Conservation (phyloP, 2,888 invertebrate species). For the Rosalia funebris region DNA sequence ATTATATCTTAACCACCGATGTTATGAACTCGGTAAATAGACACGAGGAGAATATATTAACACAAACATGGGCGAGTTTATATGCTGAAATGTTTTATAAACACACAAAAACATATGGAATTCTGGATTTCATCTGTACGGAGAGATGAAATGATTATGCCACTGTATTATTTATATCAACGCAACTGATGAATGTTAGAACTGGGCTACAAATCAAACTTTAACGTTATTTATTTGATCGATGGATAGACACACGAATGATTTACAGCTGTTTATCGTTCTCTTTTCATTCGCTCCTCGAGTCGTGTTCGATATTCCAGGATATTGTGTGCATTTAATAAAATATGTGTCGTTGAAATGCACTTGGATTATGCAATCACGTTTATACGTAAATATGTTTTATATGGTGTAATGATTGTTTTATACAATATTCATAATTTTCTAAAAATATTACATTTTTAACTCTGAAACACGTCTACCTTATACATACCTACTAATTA, state of each 20-base stretch:
- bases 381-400: too few relatives aligned
- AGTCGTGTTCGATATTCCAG: neutral
- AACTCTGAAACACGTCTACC: too few relatives aligned
- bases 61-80: constrained; percentile 59
- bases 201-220: constrained; percentile 18
- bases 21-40: constrained; percentile 61
- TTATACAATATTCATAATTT: too few relatives aligned
- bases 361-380: too few relatives aligned
- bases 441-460: too few relatives aligned
- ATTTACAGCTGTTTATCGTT: constrained; percentile 12
- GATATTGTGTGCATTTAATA: neutral
- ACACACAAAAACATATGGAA: constrained; percentile 62
- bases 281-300: neutral
- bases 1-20: constrained; percentile 59
- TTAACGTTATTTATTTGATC: constrained; percentile 13
- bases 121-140: constrained; percentile 59
- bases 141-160: constrained; percentile 43
- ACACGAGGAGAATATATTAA: constrained; percentile 59
- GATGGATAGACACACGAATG: constrained; percentile 7
- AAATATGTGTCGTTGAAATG: neutral
- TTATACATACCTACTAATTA: too few relatives aligned
- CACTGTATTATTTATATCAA: constrained; percentile 37
- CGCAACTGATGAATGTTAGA: constrained; percentile 29
- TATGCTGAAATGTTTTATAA: constrained; percentile 63
- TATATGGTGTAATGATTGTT: too few relatives aligned